These are phyloP conservation scores for Glaucopsyche alexis DNA, from an alignment of 2,888 invertebrate genomes.

Conservation along the genomic window DNA sequence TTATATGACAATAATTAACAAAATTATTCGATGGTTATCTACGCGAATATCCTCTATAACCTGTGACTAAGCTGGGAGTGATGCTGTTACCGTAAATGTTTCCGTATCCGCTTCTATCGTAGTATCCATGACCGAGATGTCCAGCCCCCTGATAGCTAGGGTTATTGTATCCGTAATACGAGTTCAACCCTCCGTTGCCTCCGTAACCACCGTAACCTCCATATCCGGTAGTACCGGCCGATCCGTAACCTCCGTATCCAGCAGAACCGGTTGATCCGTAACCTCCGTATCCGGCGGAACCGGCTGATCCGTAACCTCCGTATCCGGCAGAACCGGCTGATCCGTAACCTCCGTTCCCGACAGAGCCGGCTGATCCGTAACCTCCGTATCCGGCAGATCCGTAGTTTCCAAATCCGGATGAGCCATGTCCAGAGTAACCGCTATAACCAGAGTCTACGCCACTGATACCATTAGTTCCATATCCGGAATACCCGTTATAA, in stretches of 20 bases:
- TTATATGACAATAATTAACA: background rate
- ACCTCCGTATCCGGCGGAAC: constrained; percentile 35
- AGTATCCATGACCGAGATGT: constrained; percentile 81
- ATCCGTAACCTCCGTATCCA: constrained; percentile 38
- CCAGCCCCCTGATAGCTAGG: constrained; percentile 75
- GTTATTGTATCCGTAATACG: constrained; percentile 81
- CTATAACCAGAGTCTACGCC: constrained; percentile 15
- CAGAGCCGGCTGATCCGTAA: constrained; percentile 29
- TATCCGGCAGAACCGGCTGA: background rate
- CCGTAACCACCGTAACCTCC: constrained; percentile 72
- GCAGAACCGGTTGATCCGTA: constrained; percentile 35
- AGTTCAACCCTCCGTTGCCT: constrained; percentile 80
- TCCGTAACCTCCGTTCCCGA: constrained; percentile 28
- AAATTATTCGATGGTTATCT: constrained; percentile 30
- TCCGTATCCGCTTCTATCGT: constrained; percentile 61
- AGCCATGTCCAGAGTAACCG: background rate
- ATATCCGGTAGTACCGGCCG: constrained; percentile 44
- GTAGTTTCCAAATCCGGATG: background rate
- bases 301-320: constrained; percentile 27
- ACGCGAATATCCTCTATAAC: constrained; percentile 73
- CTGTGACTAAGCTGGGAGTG: constrained; percentile 71
- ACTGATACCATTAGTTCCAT: constrained; percentile 33
- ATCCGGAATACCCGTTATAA: constrained; percentile 34
- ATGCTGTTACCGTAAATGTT: constrained; percentile 67
- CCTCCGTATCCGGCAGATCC: background rate